Evolutionary conservation across 1,140 invertebrate species (phyloP).

Genomic region (Arion vulgaris): DNA sequence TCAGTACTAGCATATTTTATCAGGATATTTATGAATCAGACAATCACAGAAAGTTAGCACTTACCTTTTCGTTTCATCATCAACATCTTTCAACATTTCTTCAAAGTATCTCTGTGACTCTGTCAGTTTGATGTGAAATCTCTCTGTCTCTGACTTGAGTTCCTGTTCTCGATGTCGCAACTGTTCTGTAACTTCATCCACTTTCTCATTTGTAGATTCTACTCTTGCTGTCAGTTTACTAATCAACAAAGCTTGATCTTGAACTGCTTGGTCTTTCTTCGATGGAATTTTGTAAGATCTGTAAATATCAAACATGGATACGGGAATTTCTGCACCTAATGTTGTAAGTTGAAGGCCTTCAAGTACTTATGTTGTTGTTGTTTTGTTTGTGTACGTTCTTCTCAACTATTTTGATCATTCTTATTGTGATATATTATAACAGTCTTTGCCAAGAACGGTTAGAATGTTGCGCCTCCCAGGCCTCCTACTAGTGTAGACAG

Average conservation of each 20-base stretch:
- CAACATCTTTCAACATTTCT: conserved; percentile 64
- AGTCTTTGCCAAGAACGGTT: too few species aligned
- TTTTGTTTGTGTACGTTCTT: too few species aligned
- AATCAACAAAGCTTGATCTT: conserved; percentile 59
- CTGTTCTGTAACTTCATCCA: conserved; percentile 56
- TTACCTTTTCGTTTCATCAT: conserved; percentile 52
- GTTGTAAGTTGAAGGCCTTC: background rate
- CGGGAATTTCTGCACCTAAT: background rate
- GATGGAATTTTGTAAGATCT: conserved; percentile 64
- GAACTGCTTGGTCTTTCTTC: conserved; percentile 64
- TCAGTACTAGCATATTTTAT: too few species aligned
- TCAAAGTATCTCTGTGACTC: conserved; percentile 70
- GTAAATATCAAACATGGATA: background rate
- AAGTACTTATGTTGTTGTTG: background rate
- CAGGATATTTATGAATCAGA: too few species aligned
- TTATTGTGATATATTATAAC: too few species aligned
- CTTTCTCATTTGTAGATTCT: conserved; percentile 62
- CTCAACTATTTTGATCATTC: too few species aligned
- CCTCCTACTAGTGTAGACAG: too few species aligned
- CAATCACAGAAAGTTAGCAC: background rate
- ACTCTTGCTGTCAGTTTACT: conserved; percentile 64
- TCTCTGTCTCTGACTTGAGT: conserved; percentile 62
- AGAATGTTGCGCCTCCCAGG: too few species aligned
- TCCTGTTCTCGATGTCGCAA: conserved; percentile 60
- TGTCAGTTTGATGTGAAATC: conserved; percentile 61